phyloP scores from a whole-genome alignment of 2,797 vertebrate species.

The Taeniopygia guttata region DNA sequence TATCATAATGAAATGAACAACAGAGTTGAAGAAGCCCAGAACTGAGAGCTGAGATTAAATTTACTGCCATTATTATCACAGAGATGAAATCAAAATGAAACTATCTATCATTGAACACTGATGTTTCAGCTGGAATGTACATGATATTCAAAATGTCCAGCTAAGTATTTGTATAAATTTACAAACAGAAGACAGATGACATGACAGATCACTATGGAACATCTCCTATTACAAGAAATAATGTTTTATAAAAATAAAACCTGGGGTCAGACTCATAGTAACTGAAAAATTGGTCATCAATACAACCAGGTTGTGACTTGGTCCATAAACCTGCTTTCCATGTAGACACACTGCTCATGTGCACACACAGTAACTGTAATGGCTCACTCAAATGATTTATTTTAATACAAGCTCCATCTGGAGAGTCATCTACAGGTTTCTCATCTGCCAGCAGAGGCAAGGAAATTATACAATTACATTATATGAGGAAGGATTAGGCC shows the following conservation, averaged over 20 bases:
- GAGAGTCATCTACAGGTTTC: neutral
- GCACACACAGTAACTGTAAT: neutral
- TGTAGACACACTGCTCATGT: neutral
- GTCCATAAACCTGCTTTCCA: neutral
- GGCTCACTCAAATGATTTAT: neutral
- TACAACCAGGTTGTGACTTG: neutral
- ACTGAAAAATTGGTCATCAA: neutral
- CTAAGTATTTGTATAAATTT: neutral
- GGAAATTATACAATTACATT: neutral
- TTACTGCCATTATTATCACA: conserved; percentile 6
- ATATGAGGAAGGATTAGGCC: neutral
- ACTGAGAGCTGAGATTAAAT: conserved; percentile 34
- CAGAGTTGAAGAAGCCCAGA: conserved; percentile 16
- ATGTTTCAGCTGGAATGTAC: neutral
- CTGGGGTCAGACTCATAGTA: neutral
- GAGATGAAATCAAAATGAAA: conserved; percentile 31
- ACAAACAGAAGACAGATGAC: neutral
- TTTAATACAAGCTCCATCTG: neutral
- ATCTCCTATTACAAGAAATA: neutral
- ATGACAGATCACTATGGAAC: neutral
- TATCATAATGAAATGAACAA: conserved; percentile 49
- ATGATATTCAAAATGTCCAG: neutral
- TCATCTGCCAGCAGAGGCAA: neutral
- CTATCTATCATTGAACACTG: neutral
- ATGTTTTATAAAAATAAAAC: neutral